Base-by-base conservation (phyloP, 2,797 vertebrate genomes). In the Malurus leucopterus region DNA sequence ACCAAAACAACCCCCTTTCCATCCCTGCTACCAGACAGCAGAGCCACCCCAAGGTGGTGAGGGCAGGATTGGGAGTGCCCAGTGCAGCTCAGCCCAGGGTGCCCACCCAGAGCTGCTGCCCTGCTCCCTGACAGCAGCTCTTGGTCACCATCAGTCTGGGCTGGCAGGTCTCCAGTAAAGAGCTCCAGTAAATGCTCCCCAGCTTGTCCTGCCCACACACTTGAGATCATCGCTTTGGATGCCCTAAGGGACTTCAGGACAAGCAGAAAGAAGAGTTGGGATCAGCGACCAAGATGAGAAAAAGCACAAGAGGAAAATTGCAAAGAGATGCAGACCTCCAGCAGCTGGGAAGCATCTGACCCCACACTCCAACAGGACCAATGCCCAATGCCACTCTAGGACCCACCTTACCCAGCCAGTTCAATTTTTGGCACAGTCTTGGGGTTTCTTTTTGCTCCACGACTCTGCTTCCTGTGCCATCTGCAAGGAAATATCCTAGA, bases 261-360 rank as follows among this genome's bases (percentile, higher is more conserved):
- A 11, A 76, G 68, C 22, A 40, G 64, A 69, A 55, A 41, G 82
- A 70, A 91, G 86, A 89, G 44, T 64, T 6, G 34, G 75, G 64
- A 46, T 68, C 84, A 40, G 40, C 1, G 1, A 30, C 43, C 4
- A 15, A 88, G 50, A 86, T 41, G 91, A 92, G 82, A 81, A 95
- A 92, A 96, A 96, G 94, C 95, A 95, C 95, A 95, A 96, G 84
- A 91, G 71, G 63, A 68, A 67, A 89, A 78, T 84, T 32, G 72
- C 93, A 93, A 95, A 95, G 94, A 96, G 75, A 86, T 64, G 90
- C 64, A 30, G 2, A 80, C 41, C 59, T 91, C 89, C 80, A 24
- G 16, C 59, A 72, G 73, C 69, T 40, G 36, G 55, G 54, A 73
- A 69, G 15, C 49, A 11, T 43, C 88, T 46, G 20, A 88, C 70